Percentiles rank a stretch among this genome's conserved stretches.
phyloP scores from a whole-genome alignment of 2,113 vertebrate species.

The Sprattus sprattus region DNA sequence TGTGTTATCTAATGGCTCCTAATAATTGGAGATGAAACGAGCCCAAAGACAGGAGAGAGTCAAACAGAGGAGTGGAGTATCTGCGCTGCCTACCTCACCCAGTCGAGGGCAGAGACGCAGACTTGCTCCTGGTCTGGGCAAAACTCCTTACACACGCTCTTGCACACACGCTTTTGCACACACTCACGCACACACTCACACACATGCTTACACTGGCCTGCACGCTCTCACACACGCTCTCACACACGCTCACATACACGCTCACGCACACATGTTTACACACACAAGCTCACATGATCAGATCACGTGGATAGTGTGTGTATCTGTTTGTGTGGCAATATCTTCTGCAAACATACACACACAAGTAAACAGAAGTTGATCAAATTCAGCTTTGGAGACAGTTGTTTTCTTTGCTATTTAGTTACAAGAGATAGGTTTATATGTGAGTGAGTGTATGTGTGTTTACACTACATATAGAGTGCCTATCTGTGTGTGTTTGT shows the following conservation, averaged over 20 bases:
- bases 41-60: neutral
- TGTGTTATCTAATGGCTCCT: slow-evolving; percentile 8
- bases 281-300: neutral
- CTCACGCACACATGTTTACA: neutral
- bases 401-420: no score
- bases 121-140: no score
- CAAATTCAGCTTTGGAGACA: neutral
- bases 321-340: neutral
- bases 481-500: neutral
- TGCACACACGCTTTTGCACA: neutral
- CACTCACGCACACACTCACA: neutral
- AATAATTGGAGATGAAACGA: neutral
- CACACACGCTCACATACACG: neutral
- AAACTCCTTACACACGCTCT: no score
- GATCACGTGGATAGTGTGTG: neutral
- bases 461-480: no score
- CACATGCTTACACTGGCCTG: neutral
- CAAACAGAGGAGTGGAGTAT: no score
- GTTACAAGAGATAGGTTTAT: no score
- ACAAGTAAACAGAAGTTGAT: neutral
- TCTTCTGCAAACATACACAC: neutral
- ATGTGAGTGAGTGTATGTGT: neutral
- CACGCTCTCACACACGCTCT: neutral
- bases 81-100: no score
- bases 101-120: neutral